Base-by-base conservation (phyloP, 2,113 vertebrate genomes). In the Dissostichus mawsoni region DNA sequence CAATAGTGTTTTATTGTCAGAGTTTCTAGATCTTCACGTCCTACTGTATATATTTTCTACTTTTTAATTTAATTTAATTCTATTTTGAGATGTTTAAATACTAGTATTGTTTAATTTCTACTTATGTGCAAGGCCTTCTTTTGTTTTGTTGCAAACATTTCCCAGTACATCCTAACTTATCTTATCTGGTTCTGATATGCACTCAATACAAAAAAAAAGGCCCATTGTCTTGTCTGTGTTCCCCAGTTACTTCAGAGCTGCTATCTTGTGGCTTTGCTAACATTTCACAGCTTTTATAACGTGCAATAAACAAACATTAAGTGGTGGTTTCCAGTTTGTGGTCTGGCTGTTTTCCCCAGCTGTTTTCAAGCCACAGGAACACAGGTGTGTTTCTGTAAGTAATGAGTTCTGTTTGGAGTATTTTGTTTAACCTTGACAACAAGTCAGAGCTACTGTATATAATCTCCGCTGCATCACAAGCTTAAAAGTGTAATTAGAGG, bases 401-500 rank as follows among this genome's bases (percentile, higher is more conserved):
- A 48, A 47, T 36, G 7, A 7, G 36, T 36, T 36, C 7, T 1
- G 41, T 11, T 36, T 36, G 33, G 33, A 36, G 33, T 36, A 5
- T 59, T 23, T 81, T 53, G 23, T 62, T 56, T 14, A n/a, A 45
- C 61, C 11, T 47, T 64, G 64, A 55, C 12, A 57, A 17, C 57
- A 57, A 33, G 18, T 10, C 33, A n/a, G 17, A 47, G 8, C 11
- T 51, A 4, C 29, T 29, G 29, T 29, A 1, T 29, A 45, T 41
- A 7, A n/a, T 53, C 17, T 29, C 17, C 12, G 47, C 36, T 41
- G 7, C 36, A 5, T 41, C 36, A 3, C 11, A 9, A 11, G 16
- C 3, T 14, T 18, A 58, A 59, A n/a, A 16, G 13, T 8, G 25
- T 85, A 69, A 69, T 68, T 14, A 58, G 44, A 51, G 85, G 87